Conservation (phyloP, 2,113 vertebrate species). For the Panthera uncia region DNA sequence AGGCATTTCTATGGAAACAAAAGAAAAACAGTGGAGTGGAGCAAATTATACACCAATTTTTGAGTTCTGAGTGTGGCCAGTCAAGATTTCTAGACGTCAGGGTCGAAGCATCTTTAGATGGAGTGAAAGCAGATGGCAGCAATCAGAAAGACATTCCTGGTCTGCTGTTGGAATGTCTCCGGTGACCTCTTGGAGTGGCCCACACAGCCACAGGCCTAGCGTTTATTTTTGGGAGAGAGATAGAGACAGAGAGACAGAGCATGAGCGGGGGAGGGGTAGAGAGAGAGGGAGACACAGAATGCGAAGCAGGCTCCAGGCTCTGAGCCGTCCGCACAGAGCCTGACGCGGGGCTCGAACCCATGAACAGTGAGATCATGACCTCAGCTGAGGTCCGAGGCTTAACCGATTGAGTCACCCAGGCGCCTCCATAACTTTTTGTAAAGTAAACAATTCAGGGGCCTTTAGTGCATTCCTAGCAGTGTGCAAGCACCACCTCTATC, state of each 20-base stretch:
- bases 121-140: neutral
- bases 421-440: neutral
- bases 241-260: neutral
- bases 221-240: neutral
- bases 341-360: rapidly evolving
- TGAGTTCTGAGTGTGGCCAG: neutral
- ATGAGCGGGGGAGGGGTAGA: neutral
- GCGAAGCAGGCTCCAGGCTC: neutral
- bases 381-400: neutral
- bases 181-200: neutral
- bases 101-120: neutral
- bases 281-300: neutral
- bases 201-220: neutral
- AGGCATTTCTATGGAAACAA: neutral
- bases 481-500: neutral
- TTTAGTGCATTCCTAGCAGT: neutral
- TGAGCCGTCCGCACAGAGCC: too few species aligned
- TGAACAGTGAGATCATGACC: neutral
- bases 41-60: neutral
- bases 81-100: neutral
- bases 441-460: too few species aligned
- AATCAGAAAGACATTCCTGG: neutral
- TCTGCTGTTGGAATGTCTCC: neutral
- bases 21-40: neutral
- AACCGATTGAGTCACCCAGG: neutral